phyloP scores from a whole-genome alignment of 2,797 vertebrate genomes.

The Enteromius anoplus region DNA sequence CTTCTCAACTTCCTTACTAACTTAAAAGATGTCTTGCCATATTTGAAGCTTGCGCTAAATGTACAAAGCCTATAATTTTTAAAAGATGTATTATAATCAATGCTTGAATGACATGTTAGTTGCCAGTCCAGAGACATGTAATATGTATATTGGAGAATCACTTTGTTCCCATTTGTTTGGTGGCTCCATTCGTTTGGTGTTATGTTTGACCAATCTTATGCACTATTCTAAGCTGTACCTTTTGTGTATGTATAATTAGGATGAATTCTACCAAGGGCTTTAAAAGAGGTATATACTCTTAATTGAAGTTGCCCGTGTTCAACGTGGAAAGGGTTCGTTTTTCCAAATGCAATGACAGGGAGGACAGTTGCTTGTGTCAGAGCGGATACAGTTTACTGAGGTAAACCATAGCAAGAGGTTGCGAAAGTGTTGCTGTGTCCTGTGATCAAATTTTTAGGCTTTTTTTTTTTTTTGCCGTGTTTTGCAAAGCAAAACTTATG shows the following conservation, averaged over 20 bases:
- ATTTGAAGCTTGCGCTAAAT: slow-evolving; percentile 72
- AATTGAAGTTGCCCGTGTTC: slow-evolving; percentile 64
- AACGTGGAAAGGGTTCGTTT: slow-evolving; percentile 62
- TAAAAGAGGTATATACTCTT: slow-evolving; percentile 76
- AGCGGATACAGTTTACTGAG: background rate
- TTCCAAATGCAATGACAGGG: slow-evolving; percentile 64
- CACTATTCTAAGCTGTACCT: slow-evolving; percentile 77
- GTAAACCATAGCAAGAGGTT: background rate
- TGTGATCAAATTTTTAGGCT: background rate
- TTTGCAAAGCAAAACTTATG: background rate
- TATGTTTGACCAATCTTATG: slow-evolving; percentile 75
- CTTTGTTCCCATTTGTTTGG: slow-evolving; percentile 69
- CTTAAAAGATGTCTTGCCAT: slow-evolving; percentile 64
- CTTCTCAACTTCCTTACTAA: slow-evolving; percentile 45
- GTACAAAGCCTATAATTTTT: slow-evolving; percentile 72
- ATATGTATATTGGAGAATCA: slow-evolving; percentile 73
- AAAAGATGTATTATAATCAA: slow-evolving; percentile 74
- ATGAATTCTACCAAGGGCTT: slow-evolving; percentile 82
- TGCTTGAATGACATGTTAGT: slow-evolving; percentile 74
- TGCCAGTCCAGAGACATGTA: slow-evolving; percentile 68
- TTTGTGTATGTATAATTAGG: slow-evolving; percentile 76
- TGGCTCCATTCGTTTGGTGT: slow-evolving; percentile 74
- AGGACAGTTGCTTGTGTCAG: slow-evolving; percentile 12
- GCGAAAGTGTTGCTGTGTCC: background rate
- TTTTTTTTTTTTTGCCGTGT: background rate